Evolutionary conservation across 2,888 invertebrate species (phyloP).

Genomic region (Pachycephus smyrnensis): DNA sequence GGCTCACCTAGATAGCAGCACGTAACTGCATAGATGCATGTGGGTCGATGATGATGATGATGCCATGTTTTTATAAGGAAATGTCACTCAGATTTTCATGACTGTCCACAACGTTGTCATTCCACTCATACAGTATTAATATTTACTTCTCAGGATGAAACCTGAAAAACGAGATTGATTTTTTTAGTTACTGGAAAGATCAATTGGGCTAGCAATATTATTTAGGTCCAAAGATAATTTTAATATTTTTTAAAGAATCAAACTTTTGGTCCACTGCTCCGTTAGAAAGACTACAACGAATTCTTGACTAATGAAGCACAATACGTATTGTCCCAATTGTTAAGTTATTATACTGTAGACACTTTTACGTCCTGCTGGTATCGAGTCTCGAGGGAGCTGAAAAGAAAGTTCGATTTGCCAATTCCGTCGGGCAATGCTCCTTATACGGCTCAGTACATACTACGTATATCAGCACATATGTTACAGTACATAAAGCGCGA

Average conservation of each 20-base stretch:
- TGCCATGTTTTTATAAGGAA: background rate
- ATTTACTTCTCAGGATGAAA: background rate
- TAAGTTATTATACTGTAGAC: background rate
- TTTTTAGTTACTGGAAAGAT: background rate
- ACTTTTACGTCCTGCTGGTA: background rate
- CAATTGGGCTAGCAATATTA: too few species aligned
- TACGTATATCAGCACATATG: background rate
- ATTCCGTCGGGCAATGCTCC: background rate
- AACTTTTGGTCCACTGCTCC: background rate
- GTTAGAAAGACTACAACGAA: background rate
- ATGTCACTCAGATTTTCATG: constrained; percentile 1
- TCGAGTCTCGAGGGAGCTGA: background rate
- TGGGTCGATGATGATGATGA: constrained; percentile 2
- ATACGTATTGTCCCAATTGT: background rate
- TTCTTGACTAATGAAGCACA: background rate
- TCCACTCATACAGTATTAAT: background rate
- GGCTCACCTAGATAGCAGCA: background rate
- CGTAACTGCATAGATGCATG: background rate
- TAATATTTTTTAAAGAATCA: background rate
- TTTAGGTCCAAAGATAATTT: too few species aligned
- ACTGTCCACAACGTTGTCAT: background rate
- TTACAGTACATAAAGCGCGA: background rate
- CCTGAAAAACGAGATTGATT: background rate
- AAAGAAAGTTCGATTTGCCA: background rate
- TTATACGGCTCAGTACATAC: background rate